Evolutionary conservation across 2,113 vertebrate genomes (phyloP).

Genomic region (Uria lomvia): DNA sequence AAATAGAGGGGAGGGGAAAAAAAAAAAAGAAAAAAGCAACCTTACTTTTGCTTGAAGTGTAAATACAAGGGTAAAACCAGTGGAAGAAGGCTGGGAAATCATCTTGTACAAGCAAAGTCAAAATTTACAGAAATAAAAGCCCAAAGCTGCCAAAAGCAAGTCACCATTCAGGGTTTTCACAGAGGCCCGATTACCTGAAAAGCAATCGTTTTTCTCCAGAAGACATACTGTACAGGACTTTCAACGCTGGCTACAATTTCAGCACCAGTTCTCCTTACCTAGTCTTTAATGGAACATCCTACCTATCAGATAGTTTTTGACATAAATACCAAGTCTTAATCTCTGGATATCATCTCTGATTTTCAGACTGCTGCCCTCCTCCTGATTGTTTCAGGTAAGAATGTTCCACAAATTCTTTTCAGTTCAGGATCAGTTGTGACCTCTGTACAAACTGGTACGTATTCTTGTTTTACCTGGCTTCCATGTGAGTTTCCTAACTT

Average conservation of each 20-base stretch:
- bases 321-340: neutral
- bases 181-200: neutral
- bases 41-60: neutral
- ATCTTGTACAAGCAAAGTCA: neutral
- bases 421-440: neutral
- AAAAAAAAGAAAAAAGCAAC: accelerated
- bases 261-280: neutral
- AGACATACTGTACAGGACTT: neutral
- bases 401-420: neutral
- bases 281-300: neutral
- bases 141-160: neutral
- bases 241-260: neutral
- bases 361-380: neutral
- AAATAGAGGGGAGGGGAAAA: accelerated
- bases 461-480: neutral
- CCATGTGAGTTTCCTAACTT: neutral
- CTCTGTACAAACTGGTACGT: neutral
- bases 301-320: neutral
- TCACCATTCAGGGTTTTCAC: neutral
- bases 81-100: neutral
- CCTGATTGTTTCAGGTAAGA: neutral
- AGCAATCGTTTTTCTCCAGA: neutral
- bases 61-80: neutral
- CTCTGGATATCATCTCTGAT: neutral
- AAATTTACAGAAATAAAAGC: neutral